Base-by-base conservation (phyloP, 2,113 vertebrate genomes). In the Psammodynastes pulverulentus region DNA sequence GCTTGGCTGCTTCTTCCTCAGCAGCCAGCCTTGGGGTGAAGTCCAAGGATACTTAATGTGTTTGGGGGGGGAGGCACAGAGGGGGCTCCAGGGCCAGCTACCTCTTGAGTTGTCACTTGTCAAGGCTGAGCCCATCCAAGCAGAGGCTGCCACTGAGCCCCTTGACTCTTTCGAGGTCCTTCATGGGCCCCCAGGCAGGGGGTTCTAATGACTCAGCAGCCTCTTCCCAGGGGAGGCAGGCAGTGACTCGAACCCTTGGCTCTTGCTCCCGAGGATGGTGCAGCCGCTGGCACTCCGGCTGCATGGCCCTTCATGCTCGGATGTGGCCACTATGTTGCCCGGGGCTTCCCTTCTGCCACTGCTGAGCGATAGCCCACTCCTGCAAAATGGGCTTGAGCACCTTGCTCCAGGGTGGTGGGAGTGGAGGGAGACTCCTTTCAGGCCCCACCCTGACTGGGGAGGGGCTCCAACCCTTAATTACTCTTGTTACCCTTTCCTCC, bases 11-110 rank as follows among this genome's bases (percentile, higher is more conserved):
- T 34, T 34, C 62, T 5, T 67, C 29, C 5, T 34, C 13, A 34
- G 62, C 62, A 67, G 62, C 62, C 29, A 6, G 29, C 13, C 62
- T 34, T 12, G 12, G 29, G 62, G 2, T 15, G 29, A 67, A n/a
- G 29, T 13, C 58, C 0, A 2, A 34, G 29, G n/a, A 6, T 5
- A 6, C 17, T 34, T 4, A 3, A 39, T 1, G 6, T 8, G 13
- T 39, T 17, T 5, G 7, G 84, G 46, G 3, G 9, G 84, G 46
- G 3, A 1, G 85, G 85, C 1, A 1, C 43, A 45, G 84, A 26
- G 9, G 23, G 1, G 84, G 21, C 43, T 43, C 8, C 43, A 13
- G 4, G 43, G 4, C 39, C 46, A 86, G 84, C 23, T 9, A 85
- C 3, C 84, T 85, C 84, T 9, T 15, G 13, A 72, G 0, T 72